phyloP scores from a whole-genome alignment of 1,140 invertebrate species.

The Zaprionus davidi region DNA sequence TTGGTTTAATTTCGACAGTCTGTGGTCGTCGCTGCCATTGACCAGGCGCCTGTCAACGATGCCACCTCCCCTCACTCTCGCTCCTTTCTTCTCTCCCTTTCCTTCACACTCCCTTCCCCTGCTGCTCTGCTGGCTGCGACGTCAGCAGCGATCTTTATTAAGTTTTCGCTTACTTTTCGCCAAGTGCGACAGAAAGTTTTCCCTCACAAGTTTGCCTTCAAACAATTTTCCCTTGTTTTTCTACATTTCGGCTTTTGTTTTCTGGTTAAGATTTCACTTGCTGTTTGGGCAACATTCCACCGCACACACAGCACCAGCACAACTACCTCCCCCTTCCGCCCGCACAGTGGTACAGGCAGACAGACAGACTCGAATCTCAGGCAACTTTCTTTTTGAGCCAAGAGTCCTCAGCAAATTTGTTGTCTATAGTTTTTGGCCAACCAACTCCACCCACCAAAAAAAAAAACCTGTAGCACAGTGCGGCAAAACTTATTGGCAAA shows the following conservation, averaged over 20 bases:
- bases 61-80: conserved; percentile 1
- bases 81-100: not conserved
- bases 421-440: conserved; percentile 53
- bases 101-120: not conserved
- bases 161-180: conserved; percentile 81
- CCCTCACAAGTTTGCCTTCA: conserved; percentile 67
- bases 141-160: conserved; percentile 80
- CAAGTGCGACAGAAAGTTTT: conserved; percentile 75
- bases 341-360: conserved; percentile 16
- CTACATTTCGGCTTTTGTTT: conserved; percentile 81
- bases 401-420: conserved; percentile 69
- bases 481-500: conserved; percentile 1
- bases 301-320: not conserved
- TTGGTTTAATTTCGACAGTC: conserved; percentile 82
- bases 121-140: conserved; percentile 10
- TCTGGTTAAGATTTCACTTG: conserved; percentile 80
- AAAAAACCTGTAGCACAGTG: conserved; percentile 28
- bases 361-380: conserved; percentile 17
- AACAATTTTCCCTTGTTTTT: conserved; percentile 76
- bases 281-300: conserved; percentile 36
- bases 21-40: conserved; percentile 68
- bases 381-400: conserved; percentile 48
- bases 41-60: conserved; percentile 61
- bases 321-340: not conserved
- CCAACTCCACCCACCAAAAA: not conserved